phyloP scores from a whole-genome alignment of 1,140 invertebrate species.

The Diachasmimorpha longicaudata region DNA sequence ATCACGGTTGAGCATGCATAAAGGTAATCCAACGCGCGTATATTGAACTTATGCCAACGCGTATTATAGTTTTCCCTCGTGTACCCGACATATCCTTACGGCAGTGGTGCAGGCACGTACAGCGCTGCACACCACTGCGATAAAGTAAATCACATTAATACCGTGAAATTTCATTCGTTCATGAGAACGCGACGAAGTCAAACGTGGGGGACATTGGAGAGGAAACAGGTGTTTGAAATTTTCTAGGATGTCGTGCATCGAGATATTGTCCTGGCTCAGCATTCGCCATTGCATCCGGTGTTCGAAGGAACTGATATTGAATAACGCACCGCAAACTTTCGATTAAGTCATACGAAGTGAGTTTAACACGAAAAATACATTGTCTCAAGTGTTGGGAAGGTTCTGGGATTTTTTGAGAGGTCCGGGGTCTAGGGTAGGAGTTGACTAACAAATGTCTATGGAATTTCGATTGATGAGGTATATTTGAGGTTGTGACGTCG shows the following conservation, averaged over 20 bases:
- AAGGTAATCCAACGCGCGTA: conserved; percentile 14
- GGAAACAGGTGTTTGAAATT: not conserved
- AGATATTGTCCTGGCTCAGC: not conserved
- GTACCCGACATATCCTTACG: not conserved
- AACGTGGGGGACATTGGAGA: not conserved
- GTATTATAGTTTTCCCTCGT: not conserved
- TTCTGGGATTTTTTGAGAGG: too few species aligned
- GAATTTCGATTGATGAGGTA: too few species aligned
- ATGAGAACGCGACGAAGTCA: not conserved
- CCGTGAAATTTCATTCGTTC: not conserved
- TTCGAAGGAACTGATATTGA: not conserved
- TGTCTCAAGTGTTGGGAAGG: too few species aligned
- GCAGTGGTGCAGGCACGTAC: not conserved
- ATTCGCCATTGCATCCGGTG: not conserved
- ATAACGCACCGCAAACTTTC: not conserved
- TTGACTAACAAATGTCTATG: too few species aligned
- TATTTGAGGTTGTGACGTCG: too few species aligned
- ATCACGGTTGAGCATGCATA: conserved; percentile 2
- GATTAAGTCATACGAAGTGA: not conserved
- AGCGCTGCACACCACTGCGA: not conserved
- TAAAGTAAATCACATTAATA: not conserved
- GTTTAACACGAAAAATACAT: too few species aligned
- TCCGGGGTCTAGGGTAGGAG: too few species aligned
- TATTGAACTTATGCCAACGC: not conserved
- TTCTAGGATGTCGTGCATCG: not conserved